Percentiles rank a stretch among this genome's conserved stretches.
phyloP scores from a whole-genome alignment of 2,113 vertebrate genomes.

The Takifugu bimaculatus region DNA sequence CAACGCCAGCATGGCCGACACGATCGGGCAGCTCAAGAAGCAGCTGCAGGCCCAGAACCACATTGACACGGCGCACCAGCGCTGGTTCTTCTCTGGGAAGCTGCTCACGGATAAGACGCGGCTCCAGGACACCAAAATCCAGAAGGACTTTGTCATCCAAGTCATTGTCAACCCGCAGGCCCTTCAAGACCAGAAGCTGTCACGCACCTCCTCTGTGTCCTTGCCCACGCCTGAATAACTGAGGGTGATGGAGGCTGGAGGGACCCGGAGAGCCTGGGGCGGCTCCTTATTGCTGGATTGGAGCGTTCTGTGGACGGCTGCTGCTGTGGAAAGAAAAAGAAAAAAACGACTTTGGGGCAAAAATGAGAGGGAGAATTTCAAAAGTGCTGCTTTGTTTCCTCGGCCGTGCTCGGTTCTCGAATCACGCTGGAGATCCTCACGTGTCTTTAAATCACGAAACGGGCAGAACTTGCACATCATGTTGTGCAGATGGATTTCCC shows the following conservation, averaged over 20 bases:
- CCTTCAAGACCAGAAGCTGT: slow-evolving; percentile 42
- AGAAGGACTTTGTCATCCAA: slow-evolving; percentile 99
- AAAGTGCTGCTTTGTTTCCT: slow-evolving; percentile 54
- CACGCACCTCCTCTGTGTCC: slow-evolving; percentile 59
- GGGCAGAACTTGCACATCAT: slow-evolving; percentile 4
- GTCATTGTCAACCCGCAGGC: slow-evolving; percentile 92
- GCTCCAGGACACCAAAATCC: slow-evolving; percentile 97
- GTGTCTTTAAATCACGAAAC: not conserved
- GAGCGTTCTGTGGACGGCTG: slow-evolving; percentile 14
- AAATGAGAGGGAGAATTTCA: slow-evolving; percentile 37
- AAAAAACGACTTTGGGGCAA: slow-evolving; percentile 8
- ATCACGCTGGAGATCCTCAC: slow-evolving; percentile 18
- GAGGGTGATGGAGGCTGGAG: not conserved
- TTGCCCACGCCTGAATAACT: slow-evolving; percentile 35
- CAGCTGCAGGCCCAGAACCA: slow-evolving; percentile 90
- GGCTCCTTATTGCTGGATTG: slow-evolving; percentile 36
- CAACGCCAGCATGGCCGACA: slow-evolving; percentile 89
- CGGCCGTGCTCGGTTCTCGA: slow-evolving; percentile 12
- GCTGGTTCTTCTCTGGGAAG: slow-evolving; percentile 98
- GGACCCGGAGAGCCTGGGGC: slow-evolving; percentile 7
- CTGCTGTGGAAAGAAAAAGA: slow-evolving; percentile 5
- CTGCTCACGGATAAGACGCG: slow-evolving; percentile 94
- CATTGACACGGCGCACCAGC: slow-evolving; percentile 86
- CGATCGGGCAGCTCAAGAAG: slow-evolving; percentile 92
- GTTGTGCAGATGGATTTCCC: slow-evolving; percentile 34